Percentiles rank a stretch among this genome's conserved stretches.
Evolutionary conservation across 2,797 vertebrate species (phyloP).

Genomic region (Halcyon leucocephala): DNA sequence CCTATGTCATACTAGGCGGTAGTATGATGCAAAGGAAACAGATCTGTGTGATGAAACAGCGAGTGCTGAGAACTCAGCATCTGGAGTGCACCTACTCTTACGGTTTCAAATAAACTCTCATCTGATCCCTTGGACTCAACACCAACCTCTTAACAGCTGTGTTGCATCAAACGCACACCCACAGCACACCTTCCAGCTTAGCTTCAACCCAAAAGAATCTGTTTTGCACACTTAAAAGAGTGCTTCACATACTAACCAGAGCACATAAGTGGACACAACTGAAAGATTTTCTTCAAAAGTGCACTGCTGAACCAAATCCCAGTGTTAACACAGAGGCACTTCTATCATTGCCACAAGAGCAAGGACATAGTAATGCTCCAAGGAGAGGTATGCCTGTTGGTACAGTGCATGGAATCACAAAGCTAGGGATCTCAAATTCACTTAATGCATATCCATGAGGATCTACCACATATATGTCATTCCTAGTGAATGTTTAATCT

Average conservation of each 20-base stretch:
- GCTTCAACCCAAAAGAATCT: neutral
- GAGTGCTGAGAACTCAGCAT: neutral
- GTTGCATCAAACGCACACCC: neutral
- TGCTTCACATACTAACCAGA: neutral
- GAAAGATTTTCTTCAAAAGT: neutral
- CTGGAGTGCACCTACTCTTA: neutral
- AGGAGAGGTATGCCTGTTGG: neutral
- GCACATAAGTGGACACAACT: neutral
- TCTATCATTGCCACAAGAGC: neutral
- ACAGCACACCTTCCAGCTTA: neutral
- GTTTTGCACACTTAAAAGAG: neutral
- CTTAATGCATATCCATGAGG: neutral
- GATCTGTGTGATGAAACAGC: neutral
- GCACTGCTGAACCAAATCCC: neutral
- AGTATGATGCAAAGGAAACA: neutral
- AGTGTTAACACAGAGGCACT: neutral
- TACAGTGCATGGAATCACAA: neutral
- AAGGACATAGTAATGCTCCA: neutral
- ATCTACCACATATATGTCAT: neutral
- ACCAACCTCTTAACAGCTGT: neutral
- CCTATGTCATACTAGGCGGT: neutral
- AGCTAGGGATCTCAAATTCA: neutral
- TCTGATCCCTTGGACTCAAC: neutral
- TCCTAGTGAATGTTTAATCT: neutral
- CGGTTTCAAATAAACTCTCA: neutral